phyloP scores from a whole-genome alignment of 2,797 vertebrate genomes.

The Buceros bicornis region DNA sequence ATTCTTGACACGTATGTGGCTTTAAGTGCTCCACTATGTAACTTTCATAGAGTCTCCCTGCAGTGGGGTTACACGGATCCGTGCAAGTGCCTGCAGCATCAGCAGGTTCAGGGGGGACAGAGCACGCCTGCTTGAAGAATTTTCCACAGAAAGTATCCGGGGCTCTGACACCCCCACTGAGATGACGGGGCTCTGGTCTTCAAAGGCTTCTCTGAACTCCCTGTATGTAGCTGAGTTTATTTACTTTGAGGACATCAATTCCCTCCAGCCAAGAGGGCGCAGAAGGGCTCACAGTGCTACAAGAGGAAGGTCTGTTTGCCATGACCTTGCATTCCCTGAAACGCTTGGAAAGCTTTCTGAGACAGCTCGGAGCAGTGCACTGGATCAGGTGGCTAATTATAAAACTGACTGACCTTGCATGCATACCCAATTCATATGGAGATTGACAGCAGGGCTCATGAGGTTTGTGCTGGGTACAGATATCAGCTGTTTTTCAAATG shows the following conservation, averaged over 20 bases:
- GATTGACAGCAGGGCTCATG: neutral
- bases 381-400: conserved; percentile 33
- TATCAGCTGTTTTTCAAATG: neutral
- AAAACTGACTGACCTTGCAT: conserved; percentile 4
- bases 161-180: neutral
- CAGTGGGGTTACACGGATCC: neutral
- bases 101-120: neutral
- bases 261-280: neutral
- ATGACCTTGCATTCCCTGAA: conserved; percentile 5
- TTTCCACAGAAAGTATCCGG: neutral
- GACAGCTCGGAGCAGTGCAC: neutral
- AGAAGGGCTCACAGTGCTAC: neutral
- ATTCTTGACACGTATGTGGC: conserved; percentile 4
- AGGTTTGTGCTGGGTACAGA: neutral
- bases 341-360: conserved; percentile 21
- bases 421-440: neutral
- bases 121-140: neutral
- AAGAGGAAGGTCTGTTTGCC: neutral
- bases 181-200: neutral
- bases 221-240: neutral
- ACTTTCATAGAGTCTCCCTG: conserved; percentile 20
- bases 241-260: neutral
- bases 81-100: neutral
- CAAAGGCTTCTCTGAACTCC: conserved; percentile 10
- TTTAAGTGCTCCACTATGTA: conserved; percentile 26